phyloP scores from a whole-genome alignment of 2,888 invertebrate genomes.

The Sarcophaga caerulescens region DNA sequence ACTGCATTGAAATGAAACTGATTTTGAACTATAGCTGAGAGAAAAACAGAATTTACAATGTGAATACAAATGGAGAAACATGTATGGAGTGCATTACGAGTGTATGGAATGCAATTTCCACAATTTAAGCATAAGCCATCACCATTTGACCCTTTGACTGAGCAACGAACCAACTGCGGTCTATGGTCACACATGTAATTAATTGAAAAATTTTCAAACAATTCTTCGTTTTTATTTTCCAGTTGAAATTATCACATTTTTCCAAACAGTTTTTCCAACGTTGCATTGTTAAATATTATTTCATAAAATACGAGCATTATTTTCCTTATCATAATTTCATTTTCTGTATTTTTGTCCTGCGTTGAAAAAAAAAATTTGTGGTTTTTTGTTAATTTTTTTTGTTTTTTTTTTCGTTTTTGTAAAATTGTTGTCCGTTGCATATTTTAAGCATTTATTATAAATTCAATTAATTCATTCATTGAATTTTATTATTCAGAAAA shows the following conservation, averaged over 20 bases:
- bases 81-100: slow-evolving; percentile 37
- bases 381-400: background rate
- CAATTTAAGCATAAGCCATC: slow-evolving; percentile 49
- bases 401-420: background rate
- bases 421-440: slow-evolving; percentile 13
- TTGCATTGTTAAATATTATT: background rate
- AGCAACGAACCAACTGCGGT: slow-evolving; percentile 22
- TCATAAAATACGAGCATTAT: background rate
- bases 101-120: slow-evolving; percentile 44
- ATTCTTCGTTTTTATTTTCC: background rate
- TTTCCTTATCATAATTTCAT: slow-evolving; percentile 53
- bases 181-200: slow-evolving; percentile 65
- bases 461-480: slow-evolving; percentile 66
- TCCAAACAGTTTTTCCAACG: background rate
- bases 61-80: slow-evolving; percentile 23
- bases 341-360: slow-evolving; percentile 33
- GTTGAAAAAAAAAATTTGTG: slow-evolving; percentile 1
- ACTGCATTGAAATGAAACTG: slow-evolving; percentile 48
- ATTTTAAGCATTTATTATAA: slow-evolving; percentile 63
- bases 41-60: slow-evolving; percentile 27
- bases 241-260: slow-evolving; percentile 24
- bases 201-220: slow-evolving; percentile 57
- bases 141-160: slow-evolving; percentile 27
- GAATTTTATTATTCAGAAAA: slow-evolving; percentile 68
- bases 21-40: background rate